A percentile compares a stretch with the other conserved stretches of the same genome.
These are phyloP conservation scores for Ceraclea dissimilis DNA, from an alignment of 2,888 invertebrate species.

Conservation along the genomic window DNA sequence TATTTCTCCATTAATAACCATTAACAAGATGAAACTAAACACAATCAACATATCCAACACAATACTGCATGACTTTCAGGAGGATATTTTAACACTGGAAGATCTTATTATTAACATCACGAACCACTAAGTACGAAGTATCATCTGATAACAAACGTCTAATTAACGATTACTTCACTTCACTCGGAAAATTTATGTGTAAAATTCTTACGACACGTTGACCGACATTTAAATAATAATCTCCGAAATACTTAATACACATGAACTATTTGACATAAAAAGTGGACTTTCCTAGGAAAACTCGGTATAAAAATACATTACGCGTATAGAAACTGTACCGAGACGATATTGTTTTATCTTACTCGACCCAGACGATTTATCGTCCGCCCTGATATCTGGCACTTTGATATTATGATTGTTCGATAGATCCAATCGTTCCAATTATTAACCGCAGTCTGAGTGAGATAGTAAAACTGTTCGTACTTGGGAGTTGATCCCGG, in stretches of 20 bases:
- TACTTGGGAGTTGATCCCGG: constrained; percentile 12
- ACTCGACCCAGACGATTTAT: constrained; percentile 10
- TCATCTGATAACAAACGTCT: no score
- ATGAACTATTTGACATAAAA: no score
- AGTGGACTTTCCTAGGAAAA: constrained; percentile 18
- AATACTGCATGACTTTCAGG: constrained; percentile 1
- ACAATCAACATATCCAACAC: constrained; percentile 8
- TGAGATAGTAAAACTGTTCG: neutral
- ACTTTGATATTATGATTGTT: constrained; percentile 5
- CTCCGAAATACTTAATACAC: no score
- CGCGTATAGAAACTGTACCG: constrained; percentile 7
- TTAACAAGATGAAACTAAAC: constrained; percentile 3
- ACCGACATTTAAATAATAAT: neutral
- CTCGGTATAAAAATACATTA: constrained; percentile 18
- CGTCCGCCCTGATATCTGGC: constrained; percentile 9
- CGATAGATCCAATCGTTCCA: constrained; percentile 5
- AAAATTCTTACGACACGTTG: neutral
- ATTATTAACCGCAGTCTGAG: constrained; percentile 10
- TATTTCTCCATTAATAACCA: neutral
- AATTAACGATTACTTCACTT: no score
- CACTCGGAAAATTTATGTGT: neutral
- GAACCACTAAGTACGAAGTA: neutral
- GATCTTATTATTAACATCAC: constrained; percentile 14
- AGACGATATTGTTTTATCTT: constrained; percentile 8
- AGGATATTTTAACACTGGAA: constrained; percentile 18